Evolutionary conservation across 2,797 vertebrate species (phyloP).

Genomic region (Neopelma chrysocephalum): DNA sequence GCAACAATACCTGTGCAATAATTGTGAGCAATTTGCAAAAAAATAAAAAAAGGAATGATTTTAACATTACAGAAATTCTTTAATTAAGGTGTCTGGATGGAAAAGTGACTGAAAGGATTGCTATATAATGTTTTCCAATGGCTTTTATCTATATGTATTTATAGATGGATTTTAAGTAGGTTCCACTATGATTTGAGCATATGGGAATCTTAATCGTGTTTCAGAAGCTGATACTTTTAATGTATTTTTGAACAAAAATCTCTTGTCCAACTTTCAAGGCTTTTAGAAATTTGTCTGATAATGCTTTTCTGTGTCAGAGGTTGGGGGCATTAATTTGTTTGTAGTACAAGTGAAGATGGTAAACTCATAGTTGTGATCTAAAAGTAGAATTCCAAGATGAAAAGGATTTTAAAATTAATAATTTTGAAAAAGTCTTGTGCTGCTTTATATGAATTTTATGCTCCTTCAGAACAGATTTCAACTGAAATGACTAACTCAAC

Average conservation of each 20-base stretch:
- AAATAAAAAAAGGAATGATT: background rate
- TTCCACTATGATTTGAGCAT: background rate
- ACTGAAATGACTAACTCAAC: background rate
- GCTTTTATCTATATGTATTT: background rate
- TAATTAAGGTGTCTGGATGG: background rate
- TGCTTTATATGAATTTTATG: background rate
- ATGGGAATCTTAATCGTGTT: background rate
- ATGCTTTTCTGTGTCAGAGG: background rate
- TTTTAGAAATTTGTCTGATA: background rate
- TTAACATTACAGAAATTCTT: background rate
- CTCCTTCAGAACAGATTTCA: constrained; percentile 7
- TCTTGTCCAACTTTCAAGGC: background rate
- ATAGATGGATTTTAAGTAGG: background rate
- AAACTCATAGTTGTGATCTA: background rate
- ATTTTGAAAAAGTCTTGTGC: background rate
- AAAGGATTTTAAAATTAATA: background rate
- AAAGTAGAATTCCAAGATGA: background rate
- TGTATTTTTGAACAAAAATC: background rate
- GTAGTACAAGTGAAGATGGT: background rate
- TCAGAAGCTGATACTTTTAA: background rate
- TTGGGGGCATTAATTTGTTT: background rate
- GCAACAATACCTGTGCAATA: background rate
- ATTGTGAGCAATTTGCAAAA: background rate
- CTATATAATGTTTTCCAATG: background rate
- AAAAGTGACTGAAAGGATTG: background rate